Conservation (phyloP, 2,888 invertebrate genomes). For the Embidobia sp. region DNA sequence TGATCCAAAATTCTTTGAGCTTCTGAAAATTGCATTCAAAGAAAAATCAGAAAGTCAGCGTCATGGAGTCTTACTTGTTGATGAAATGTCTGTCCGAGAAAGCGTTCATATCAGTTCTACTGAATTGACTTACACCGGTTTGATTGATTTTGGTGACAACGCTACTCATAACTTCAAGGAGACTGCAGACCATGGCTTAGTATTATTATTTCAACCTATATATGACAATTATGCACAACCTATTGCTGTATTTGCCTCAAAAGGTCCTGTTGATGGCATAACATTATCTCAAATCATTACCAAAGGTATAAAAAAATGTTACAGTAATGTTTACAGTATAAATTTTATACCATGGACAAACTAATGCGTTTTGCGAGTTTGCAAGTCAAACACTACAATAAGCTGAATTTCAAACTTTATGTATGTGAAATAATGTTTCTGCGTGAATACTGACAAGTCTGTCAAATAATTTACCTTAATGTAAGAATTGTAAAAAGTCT, state of each 20-base stretch:
- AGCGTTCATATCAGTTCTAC: not conserved
- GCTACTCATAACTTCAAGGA: not conserved
- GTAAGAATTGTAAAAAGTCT: no score
- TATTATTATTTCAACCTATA: constrained; percentile 63
- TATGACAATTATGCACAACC: constrained; percentile 55
- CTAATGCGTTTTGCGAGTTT: no score
- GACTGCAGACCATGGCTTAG: constrained; percentile 55
- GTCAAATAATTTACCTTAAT: no score
- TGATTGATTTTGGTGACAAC: not conserved
- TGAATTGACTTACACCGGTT: not conserved
- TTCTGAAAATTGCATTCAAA: not conserved
- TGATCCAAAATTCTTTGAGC: not conserved
- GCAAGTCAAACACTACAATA: no score
- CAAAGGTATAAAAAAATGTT: no score
- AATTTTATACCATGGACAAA: no score
- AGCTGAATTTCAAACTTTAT: no score
- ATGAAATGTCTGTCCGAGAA: not conserved
- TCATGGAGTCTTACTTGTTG: not conserved
- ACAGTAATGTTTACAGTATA: no score
- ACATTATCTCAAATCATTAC: no score
- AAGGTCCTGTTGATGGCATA: no score
- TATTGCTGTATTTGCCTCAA: constrained; percentile 60
- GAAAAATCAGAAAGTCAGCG: not conserved
- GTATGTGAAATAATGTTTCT: no score
- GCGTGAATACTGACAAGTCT: no score